Base-by-base conservation (phyloP, 1,140 invertebrate species). In the Cecropterus lyciades region DNA sequence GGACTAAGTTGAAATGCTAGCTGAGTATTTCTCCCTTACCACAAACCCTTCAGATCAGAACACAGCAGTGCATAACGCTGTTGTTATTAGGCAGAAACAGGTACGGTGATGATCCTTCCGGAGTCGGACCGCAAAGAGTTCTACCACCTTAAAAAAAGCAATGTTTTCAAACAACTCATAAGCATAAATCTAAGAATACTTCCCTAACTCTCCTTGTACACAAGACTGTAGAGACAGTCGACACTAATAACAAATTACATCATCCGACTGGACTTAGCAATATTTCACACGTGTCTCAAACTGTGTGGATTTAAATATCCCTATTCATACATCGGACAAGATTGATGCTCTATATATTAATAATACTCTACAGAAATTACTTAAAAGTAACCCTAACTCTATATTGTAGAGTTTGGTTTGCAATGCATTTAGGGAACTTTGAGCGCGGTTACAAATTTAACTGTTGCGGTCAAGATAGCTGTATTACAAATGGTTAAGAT, bases 301-400 rank as follows among this genome's bases (percentile, higher is more conserved):
- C 65, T 72, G 68, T 80, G 83, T 77, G 76, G 81, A 79, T 85
- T 85, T 79, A 76, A 87, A 82, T 77, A 79, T 75, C 65, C 81
- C 60, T 81, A 82, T 84, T 87, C 81, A 87, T 75, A 76, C 60
- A 43, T 42, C 20, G 70, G 10, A 15, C 33, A 70, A 80, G 79
- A 85, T 84, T 79, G 80, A 84, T 87, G 81, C 65, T 76, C 78
- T 75, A 79, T 78, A 53, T 65, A 69, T 75, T 77, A 79, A 86
- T 81, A 75, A 80, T 75, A 79, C 73, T 69, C 70, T 43, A 11
- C 10, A 30, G 10, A 48, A 46, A 45, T 10, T n/a, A 1, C 20
- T 20, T 2, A 20, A 20, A 20, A 20, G 20, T 20, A 49, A 60
- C 43, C n/a, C 48, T 69, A 53, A 63, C 13, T 8, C 8, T 10